These are phyloP conservation scores for Gasteruption jaculator DNA, from an alignment of 2,888 invertebrate genomes.

Conservation along the genomic window DNA sequence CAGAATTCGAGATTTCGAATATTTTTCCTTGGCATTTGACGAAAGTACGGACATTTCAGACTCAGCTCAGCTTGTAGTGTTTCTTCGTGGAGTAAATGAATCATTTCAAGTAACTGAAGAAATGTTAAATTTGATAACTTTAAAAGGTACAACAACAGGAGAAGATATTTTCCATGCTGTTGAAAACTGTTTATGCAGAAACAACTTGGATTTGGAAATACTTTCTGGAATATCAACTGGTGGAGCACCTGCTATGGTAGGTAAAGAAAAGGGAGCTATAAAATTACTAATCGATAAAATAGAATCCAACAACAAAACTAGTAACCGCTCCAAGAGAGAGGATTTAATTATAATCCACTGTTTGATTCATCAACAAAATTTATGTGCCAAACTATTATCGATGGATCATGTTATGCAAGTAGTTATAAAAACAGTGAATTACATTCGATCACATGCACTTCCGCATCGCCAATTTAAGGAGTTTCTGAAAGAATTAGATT, in stretches of 20 bases:
- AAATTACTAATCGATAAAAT: too few relatives aligned
- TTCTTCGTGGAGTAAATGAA: conserved; percentile 8
- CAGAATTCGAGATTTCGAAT: not conserved
- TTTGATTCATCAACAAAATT: too few relatives aligned
- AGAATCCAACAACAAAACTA: too few relatives aligned
- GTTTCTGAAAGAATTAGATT: conserved; percentile 8
- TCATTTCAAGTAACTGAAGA: conserved; percentile 9
- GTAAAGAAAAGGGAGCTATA: too few relatives aligned
- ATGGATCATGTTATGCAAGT: conserved; percentile 5
- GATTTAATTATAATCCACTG: too few relatives aligned
- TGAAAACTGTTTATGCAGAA: not conserved
- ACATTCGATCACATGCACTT: conserved; percentile 3
- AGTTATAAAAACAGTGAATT: conserved; percentile 7
- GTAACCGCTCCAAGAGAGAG: too few relatives aligned
- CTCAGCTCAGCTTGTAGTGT: conserved; percentile 8
- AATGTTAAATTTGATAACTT: conserved; percentile 2
- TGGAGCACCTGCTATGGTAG: conserved; percentile 14
- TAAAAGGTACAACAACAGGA: conserved; percentile 4
- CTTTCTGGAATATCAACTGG: conserved; percentile 8
- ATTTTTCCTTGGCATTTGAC: conserved; percentile 9
- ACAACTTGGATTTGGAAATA: not conserved
- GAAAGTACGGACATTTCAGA: conserved; percentile 10
- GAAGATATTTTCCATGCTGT: conserved; percentile 4
- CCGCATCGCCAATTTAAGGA: conserved; percentile 5
- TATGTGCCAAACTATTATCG: conserved; percentile 3